Evolutionary conservation across 2,888 invertebrate species (phyloP), one percentile per base, ranked within the genome.

Genomic region (Dryadula phaetusa): DNA sequence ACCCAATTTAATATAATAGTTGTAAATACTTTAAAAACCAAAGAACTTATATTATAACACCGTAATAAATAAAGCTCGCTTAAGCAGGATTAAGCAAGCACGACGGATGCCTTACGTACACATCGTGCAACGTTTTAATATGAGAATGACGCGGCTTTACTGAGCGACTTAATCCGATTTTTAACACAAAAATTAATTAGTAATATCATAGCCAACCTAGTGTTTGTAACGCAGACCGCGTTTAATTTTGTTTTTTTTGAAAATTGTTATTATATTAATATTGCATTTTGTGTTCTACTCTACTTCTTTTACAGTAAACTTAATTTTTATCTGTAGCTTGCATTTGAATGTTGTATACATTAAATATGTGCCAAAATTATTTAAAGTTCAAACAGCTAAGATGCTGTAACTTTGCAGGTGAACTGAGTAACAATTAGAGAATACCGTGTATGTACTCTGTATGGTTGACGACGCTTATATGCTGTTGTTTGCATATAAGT

Each of bases 41-140:
- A n/a, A 25, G 46, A 28, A 49, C 47, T 58, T 58, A 28, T 58
- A 58, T 47, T 64, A 40, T 58, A 58, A 49, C 28, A 47, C 40
- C 40, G 58, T 64, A 58, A 64, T 49, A 37, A 37, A 56, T 47
- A 58, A 53, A 58, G 28, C 54, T 42, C n/a, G 58, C 64, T 64
- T 58, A 64, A 64, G 54, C 34, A 40, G 64, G 64, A 64, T 64
- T 64, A 58, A 64, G n/a, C 58, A 64, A 64, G 58, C 58, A 47
- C 64, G 20, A 46, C 49, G 49, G 40, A 49, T 28, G 64, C 58
- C 47, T 28, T 18, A 40, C 58, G 58, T 58, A 25, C 46, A 40
- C 58, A 54, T 54, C 46, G 47, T 37, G 58, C 56, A 47, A 42
- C 34, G 14, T 40, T 58, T 47, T 58, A 40, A 64, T 49, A 28